Evolutionary conservation across 2,113 vertebrate species (phyloP).

Genomic region (Myxocyprinus asiaticus): DNA sequence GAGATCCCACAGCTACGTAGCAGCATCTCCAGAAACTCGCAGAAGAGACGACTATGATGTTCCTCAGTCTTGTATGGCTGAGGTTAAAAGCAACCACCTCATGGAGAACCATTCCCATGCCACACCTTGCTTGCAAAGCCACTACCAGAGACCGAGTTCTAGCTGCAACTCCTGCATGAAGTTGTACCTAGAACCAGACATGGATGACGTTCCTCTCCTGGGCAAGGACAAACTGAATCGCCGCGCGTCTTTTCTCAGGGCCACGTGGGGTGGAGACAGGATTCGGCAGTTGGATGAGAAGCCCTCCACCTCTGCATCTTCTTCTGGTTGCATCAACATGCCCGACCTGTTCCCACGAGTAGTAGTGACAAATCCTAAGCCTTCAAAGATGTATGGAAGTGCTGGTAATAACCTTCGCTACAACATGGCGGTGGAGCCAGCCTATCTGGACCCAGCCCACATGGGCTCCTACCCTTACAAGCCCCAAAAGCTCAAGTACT

Average conservation of each 20-base stretch:
- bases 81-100: slow-evolving; percentile 72
- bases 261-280: slow-evolving; percentile 75
- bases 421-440: slow-evolving; percentile 70
- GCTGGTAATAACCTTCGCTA: slow-evolving; percentile 73
- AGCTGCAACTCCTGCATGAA: slow-evolving; percentile 74
- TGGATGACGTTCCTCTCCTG: slow-evolving; percentile 69
- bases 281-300: slow-evolving; percentile 69
- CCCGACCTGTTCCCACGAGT: slow-evolving; percentile 77
- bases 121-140: slow-evolving; percentile 65
- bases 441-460: slow-evolving; percentile 75
- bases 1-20: slow-evolving; percentile 66
- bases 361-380: slow-evolving; percentile 67
- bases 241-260: slow-evolving; percentile 78
- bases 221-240: slow-evolving; percentile 79
- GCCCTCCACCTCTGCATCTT: slow-evolving; percentile 60
- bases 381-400: slow-evolving; percentile 68
- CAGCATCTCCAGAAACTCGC: slow-evolving; percentile 61
- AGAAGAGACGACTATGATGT: slow-evolving; percentile 67
- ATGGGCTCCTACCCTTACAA: slow-evolving; percentile 78
- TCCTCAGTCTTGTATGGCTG: slow-evolving; percentile 67
- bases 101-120: slow-evolving; percentile 68
- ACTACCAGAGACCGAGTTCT: slow-evolving; percentile 65
- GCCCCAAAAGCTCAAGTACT: slow-evolving; percentile 70
- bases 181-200: slow-evolving; percentile 73
- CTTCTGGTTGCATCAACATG: slow-evolving; percentile 57